phyloP scores from a whole-genome alignment of 2,113 vertebrate species.

The Catharus bicknelli region DNA sequence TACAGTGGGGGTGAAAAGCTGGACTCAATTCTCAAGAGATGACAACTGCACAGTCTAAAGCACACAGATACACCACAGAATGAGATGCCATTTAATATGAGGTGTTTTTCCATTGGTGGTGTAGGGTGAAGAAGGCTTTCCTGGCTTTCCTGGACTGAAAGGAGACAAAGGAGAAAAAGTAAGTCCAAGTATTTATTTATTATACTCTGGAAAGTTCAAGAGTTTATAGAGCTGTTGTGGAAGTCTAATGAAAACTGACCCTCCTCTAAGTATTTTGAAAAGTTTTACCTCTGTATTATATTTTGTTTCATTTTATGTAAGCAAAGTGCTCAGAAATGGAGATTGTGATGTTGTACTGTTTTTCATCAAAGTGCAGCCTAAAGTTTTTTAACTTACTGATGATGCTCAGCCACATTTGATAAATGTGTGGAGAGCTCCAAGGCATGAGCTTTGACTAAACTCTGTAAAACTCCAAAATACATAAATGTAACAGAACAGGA shows the following conservation, averaged over 20 bases:
- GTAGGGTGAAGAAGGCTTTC: conserved; percentile 81
- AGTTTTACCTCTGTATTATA: neutral
- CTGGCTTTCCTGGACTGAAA: conserved; percentile 78
- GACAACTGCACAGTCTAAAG: neutral
- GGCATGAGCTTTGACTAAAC: neutral
- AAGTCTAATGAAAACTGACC: neutral
- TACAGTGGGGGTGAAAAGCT: rapidly evolving
- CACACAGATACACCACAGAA: neutral
- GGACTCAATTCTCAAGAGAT: neutral
- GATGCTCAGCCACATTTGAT: neutral
- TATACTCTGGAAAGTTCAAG: neutral
- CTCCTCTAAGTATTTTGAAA: neutral
- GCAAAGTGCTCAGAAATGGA: neutral
- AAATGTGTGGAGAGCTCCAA: neutral
- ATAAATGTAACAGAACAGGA: neutral
- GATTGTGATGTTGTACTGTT: neutral
- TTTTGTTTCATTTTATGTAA: neutral
- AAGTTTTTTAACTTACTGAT: neutral
- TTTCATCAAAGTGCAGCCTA: neutral
- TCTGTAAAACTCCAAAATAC: neutral
- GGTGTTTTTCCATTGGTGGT: neutral
- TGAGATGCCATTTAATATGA: neutral
- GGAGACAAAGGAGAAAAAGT: conserved; percentile 88
- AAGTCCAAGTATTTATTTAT: neutral
- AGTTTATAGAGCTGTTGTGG: neutral